Base-by-base conservation (phyloP, 2,797 vertebrate species). In the Enteromius radiatus region DNA sequence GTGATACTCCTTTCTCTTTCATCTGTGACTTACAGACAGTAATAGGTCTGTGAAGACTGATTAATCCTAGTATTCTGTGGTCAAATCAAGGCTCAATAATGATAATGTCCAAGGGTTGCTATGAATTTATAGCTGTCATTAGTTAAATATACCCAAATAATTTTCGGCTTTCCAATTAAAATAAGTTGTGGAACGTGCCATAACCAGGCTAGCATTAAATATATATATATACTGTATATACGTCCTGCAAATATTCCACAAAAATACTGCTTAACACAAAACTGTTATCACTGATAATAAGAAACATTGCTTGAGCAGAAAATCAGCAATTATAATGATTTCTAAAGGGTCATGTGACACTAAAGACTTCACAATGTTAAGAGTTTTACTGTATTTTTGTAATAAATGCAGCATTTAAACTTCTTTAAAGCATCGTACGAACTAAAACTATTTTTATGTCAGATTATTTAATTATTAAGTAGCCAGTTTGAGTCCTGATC, bases 11-110 rank as follows among this genome's bases (percentile, higher is more conserved):
- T n/a, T n/a, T n/a, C n/a, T n/a, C n/a, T 73, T 61, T 21, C 10
- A 76, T 41, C 63, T 82, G 56, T 76, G 63, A 71, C 65, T 49
- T 67, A 4, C 14, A 56, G 14, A 10, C 21, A 36, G 15, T 23
- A 38, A 33, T 17, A 2, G 14, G 63, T 28, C 47, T 68, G 9
- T 2, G 63, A 52, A 12, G 65, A 56, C 26, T 59, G 49, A 67
- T 43, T 26, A 59, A 43, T 31, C 9, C 31, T 17, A 36, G 10
- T 4, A 41, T 67, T 78, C 75, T 21, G 3, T 26, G 26, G 26
- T 61, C 21, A 38, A 65, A 12, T 38, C 5, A 31, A 17, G 21
- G 11, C 21, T 54, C 31, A 38, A 2, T 15, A 23, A 36, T 74
- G 19, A 31, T 9, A 4, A 28, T 10, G 4, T 1, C 68, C 12